Conservation (phyloP, 2,888 invertebrate genomes). For the Globia sparganii region DNA sequence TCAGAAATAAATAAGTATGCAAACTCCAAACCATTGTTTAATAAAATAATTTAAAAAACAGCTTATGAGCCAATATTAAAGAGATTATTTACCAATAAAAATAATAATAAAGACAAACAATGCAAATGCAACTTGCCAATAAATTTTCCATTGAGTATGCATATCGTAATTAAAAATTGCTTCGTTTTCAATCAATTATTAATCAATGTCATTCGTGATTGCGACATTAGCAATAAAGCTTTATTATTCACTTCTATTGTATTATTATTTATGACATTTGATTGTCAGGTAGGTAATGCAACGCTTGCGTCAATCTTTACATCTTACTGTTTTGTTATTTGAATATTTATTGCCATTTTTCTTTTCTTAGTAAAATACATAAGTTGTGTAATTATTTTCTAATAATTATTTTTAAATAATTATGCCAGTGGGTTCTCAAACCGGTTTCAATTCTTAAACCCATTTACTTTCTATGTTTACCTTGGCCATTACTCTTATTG, state of each 20-base stretch:
- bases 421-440: not conserved
- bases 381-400: not conserved
- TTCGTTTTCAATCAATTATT: constrained; percentile 47
- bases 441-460: not conserved
- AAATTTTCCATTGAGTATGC: constrained; percentile 35
- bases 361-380: constrained; percentile 2
- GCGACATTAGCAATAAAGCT: constrained; percentile 40
- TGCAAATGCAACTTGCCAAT: constrained; percentile 32
- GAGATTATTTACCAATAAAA: constrained; percentile 27
- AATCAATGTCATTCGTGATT: constrained; percentile 58
- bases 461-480: not conserved
- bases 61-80: not conserved
- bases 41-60: constrained; percentile 1
- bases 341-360: constrained; percentile 28
- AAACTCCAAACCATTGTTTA: not conserved
- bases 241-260: constrained; percentile 58
- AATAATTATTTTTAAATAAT: not conserved
- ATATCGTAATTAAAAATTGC: constrained; percentile 50
- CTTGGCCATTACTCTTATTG: not conserved
- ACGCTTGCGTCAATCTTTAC: constrained; percentile 31
- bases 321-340: constrained; percentile 15
- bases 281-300: constrained; percentile 48
- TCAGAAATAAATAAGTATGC: constrained; percentile 3
- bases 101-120: constrained; percentile 13
- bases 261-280: constrained; percentile 55